Conservation (phyloP, 2,113 vertebrate species). For the Equus quagga region DNA sequence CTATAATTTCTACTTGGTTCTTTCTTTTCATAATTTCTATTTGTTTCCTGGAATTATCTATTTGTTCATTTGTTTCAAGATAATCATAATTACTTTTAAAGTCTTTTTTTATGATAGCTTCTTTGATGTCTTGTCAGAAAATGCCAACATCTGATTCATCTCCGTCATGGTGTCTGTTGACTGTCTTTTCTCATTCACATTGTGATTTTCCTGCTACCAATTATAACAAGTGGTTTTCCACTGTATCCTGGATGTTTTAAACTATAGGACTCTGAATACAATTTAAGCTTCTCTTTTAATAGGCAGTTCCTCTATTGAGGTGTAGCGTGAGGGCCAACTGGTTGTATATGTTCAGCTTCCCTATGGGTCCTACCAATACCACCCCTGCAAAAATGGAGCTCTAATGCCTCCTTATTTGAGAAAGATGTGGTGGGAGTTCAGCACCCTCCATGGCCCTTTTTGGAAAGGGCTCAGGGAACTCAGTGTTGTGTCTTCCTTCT, state of each 20-base stretch:
- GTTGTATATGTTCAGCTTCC: fast-evolving
- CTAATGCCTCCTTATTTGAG: neutral
- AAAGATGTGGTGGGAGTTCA: fast-evolving
- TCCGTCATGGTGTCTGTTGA: neutral
- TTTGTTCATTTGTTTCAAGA: neutral
- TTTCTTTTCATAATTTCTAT: neutral
- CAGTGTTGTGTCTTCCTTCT: neutral
- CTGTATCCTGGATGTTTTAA: neutral
- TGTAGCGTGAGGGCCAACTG: fast-evolving
- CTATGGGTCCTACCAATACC: no score
- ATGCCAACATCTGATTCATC: neutral
- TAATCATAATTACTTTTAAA: neutral
- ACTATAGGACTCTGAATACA: neutral
- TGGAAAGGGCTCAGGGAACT: neutral
- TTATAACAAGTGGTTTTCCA: neutral
- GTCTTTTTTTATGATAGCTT: neutral
- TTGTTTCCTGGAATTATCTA: neutral
- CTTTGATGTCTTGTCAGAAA: neutral
- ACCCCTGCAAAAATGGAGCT: neutral
- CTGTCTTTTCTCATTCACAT: neutral
- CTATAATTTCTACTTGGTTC: neutral
- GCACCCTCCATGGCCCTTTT: no score
- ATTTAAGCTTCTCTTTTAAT: neutral
- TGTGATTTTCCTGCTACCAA: neutral
- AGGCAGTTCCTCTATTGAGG: no score